Evolutionary conservation across 2,888 invertebrate species (phyloP).

Genomic region (Calliphora vomitoria): DNA sequence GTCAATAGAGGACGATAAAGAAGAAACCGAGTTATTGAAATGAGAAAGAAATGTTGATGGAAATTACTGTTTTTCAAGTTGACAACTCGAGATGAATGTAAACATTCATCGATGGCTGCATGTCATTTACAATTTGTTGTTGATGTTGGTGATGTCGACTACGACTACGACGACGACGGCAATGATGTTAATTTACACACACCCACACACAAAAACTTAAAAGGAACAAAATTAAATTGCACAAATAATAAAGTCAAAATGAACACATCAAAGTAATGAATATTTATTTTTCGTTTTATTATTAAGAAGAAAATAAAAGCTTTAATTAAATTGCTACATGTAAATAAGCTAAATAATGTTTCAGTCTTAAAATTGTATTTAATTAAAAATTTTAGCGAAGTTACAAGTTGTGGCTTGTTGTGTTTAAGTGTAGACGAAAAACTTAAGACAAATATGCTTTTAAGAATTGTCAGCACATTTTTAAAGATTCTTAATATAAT

Average conservation of each 20-base stretch:
- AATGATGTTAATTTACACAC: neutral
- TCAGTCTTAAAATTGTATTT: no score
- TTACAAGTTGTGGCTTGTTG: no score
- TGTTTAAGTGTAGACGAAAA: no score
- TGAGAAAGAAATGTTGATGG: slow-evolving; percentile 75
- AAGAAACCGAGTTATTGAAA: slow-evolving; percentile 64
- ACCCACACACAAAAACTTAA: slow-evolving; percentile 15
- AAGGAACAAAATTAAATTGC: slow-evolving; percentile 48
- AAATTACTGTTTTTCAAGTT: slow-evolving; percentile 83
- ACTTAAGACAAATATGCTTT: no score
- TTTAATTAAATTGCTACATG: slow-evolving; percentile 1
- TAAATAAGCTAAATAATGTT: no score
- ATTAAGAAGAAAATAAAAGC: neutral
- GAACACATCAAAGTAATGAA: slow-evolving; percentile 46
- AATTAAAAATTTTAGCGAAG: no score
- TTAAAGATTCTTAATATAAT: no score
- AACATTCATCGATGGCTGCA: slow-evolving; percentile 81
- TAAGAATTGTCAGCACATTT: no score
- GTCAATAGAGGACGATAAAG: slow-evolving; percentile 36
- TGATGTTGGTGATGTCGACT: slow-evolving; percentile 16
- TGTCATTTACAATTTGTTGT: slow-evolving; percentile 70
- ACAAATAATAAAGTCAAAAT: slow-evolving; percentile 52
- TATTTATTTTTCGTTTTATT: slow-evolving; percentile 27
- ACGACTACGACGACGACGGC: neutral
- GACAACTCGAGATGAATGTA: slow-evolving; percentile 84